Base-by-base conservation (phyloP, 2,113 vertebrate species). In the Istiophorus platypterus region DNA sequence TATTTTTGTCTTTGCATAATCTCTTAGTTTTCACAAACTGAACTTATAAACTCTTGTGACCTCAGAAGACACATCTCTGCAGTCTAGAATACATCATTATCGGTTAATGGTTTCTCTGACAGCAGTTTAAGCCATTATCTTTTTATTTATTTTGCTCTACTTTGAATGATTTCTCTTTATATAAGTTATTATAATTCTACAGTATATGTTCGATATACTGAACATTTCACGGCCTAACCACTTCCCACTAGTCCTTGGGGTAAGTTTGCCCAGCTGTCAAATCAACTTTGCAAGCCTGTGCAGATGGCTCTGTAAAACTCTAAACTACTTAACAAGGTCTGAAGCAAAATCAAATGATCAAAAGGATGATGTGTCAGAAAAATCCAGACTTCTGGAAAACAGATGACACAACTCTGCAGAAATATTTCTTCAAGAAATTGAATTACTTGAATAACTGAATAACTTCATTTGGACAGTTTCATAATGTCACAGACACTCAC, bases 291-390 rank as follows among this genome's bases (percentile, higher is more conserved):
- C 64, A 80, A 73, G 68, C 47, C 65, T 74, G 26, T 65, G 57
- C 73, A 64, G 62, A 66, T 58, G 68, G 72, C 72, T 76, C 37
- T 0, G 31, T 73, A 72, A 54, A 51, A 57, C 67, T 63, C 67
- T 64, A 7, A 20, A 57, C 64, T 41, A 13, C 39, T 5, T 13
- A 69, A 79, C 29, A 18, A 72, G 37, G 54, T 39, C 51, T 11
- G 6, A 37, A 52, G 73, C n/a, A 45, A 81, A 84, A 71, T 26
- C 41, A 39, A 39, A 39, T 42, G 7, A 63, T 65, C 70, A 66
- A 73, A 73, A 52, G 10, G 27, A 58, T 8, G 51, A 66, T 24
- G 27, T 41, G 29, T 34, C 31, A 24, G 27, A 11, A 34, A 31
- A 41, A 24, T 7, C 18, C 37, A 56, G 58, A 15, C 42, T 2